phyloP scores from a whole-genome alignment of 2,113 vertebrate species.

The Varanus salvator region DNA sequence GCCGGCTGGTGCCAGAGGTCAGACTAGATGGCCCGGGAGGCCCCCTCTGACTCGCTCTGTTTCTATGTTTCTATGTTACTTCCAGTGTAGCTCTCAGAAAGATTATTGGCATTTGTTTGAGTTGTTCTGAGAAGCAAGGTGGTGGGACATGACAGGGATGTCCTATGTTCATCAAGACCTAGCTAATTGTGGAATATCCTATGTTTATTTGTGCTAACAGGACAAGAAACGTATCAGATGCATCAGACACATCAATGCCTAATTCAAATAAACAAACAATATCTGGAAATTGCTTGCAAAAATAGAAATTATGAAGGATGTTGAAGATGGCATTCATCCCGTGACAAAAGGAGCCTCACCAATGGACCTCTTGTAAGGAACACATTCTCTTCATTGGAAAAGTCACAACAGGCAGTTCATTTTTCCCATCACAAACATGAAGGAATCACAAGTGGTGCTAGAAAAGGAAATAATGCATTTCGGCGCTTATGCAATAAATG shows the following conservation, averaged over 20 bases:
- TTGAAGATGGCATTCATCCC: neutral
- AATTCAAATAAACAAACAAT: neutral
- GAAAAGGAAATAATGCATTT: neutral
- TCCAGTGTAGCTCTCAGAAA: no score
- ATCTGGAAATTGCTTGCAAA: neutral
- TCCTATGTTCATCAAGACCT: neutral
- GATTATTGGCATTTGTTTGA: no score
- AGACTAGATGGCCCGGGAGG: no score
- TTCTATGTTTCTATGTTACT: no score
- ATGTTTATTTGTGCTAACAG: neutral
- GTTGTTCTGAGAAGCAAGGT: no score
- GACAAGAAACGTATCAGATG: neutral
- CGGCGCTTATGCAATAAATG: neutral
- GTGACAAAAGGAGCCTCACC: neutral
- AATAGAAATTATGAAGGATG: neutral
- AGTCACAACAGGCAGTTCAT: neutral
- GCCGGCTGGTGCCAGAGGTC: no score
- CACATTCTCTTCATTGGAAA: no score
- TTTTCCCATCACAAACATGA: neutral
- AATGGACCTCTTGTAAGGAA: neutral
- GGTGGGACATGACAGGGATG: neutral
- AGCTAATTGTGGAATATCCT: neutral
- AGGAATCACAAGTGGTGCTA: neutral
- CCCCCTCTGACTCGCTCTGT: no score
- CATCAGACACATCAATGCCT: slow-evolving; percentile 1